Evolutionary conservation across 1,140 invertebrate genomes (phyloP), one percentile per base, ranked within the genome.

Genomic region (Zaprionus inermis): DNA sequence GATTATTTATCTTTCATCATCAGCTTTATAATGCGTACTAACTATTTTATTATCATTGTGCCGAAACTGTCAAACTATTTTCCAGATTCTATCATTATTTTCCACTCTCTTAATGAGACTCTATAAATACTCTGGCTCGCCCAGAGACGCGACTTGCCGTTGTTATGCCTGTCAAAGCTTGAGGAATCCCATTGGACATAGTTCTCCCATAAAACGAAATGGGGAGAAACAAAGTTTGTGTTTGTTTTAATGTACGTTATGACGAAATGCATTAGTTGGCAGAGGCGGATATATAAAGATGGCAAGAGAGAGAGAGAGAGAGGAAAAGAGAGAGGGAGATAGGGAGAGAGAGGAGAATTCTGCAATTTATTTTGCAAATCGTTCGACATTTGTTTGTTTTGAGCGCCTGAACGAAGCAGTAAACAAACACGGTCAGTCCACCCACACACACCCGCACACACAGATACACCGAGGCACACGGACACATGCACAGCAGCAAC

Each of bases 371-470:
- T 46, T 18, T 24, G 51, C 28, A 55, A 70, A 71, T 65, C 41
- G 60, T 67, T 72, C 24, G 63, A 67, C 70, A 59, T 72, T 67
- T 72, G 63, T 59, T 67, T 72, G 46, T 51, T 65, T 51, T 51
- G 18, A 51, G 18, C 46, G 55, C 55, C 28, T 38, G 52, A 60
- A 55, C 36, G 55, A 51, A 54, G 56, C 55, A 57, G 41, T 60
- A 60, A 72, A 60, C 68, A 34, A 59, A 44, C 36, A 59, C 3
- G 52, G 32, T 18, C 20, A 28, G 46, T 54, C 3, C 16, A 22
- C 51, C 24, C 54, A 34, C 14, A 18, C 28, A 51, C 34, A 67
- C 20, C 51, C 16, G 10, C 72, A 54, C 28, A 32, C 24, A 49
- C 30, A 18, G 9, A 36, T n/a, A 28, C 38, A 58, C 52, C 63